A percentile compares a stretch with the other conserved stretches of the same genome.
Evolutionary conservation across 2,888 invertebrate species (phyloP).

Genomic region (Dorcus parallelipipedus): DNA sequence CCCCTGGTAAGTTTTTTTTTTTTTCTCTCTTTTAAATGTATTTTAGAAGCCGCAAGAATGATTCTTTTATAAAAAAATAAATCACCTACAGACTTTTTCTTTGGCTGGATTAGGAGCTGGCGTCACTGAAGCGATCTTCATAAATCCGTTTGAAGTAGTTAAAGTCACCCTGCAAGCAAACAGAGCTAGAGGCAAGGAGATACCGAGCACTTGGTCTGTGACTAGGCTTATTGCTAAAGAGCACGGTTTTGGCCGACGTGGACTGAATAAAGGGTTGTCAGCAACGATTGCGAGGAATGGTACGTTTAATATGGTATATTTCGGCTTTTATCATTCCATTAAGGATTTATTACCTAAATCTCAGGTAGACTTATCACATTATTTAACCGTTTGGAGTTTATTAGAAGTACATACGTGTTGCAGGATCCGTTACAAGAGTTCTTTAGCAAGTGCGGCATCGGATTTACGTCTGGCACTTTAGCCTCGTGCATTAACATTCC

Average conservation of each 20-base stretch:
- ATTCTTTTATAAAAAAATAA: background rate
- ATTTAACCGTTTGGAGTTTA: background rate
- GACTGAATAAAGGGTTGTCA: conserved; percentile 83
- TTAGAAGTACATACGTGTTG: background rate
- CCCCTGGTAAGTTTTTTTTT: conserved; percentile 61
- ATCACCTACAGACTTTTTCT: conserved; percentile 71
- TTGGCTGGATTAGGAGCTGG: conserved; percentile 87
- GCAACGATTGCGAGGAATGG: conserved; percentile 89
- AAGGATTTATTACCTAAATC: conserved; percentile 69
- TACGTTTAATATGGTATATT: conserved; percentile 90
- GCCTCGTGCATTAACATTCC: conserved; percentile 90
- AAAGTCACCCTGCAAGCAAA: conserved; percentile 87
- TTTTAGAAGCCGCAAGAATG: background rate
- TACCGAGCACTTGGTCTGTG: conserved; percentile 74
- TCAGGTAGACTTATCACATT: conserved; percentile 50
- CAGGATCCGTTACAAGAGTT: conserved; percentile 67
- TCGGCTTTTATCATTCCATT: conserved; percentile 92
- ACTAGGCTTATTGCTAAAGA: conserved; percentile 74
- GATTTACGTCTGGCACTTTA: conserved; percentile 82
- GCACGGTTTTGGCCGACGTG: conserved; percentile 74
- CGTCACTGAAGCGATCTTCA: conserved; percentile 84
- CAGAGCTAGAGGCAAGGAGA: conserved; percentile 58
- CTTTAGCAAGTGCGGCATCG: conserved; percentile 73
- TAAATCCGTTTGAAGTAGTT: conserved; percentile 94
- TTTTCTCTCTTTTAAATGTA: background rate